These are phyloP conservation scores for Eupeodes corollae DNA, from an alignment of 1,140 invertebrate species.

Conservation along the genomic window DNA sequence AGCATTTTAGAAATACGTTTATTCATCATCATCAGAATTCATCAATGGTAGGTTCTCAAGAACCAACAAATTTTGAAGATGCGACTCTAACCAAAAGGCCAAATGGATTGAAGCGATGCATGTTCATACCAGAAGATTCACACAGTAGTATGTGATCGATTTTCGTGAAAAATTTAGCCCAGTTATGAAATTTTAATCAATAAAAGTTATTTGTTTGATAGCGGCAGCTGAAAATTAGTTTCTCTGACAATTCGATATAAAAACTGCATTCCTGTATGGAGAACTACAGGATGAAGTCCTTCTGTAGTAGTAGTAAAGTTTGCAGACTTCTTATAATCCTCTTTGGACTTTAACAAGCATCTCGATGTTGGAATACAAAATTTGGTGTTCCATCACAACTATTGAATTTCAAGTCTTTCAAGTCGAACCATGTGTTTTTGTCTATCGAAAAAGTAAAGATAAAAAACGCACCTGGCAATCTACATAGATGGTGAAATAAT, in stretches of 20 bases:
- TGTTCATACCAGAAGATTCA: constrained; percentile 30
- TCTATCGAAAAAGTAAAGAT: constrained; percentile 8
- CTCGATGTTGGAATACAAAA: constrained; percentile 15
- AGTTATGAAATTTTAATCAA: constrained; percentile 12
- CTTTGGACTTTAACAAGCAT: constrained; percentile 20
- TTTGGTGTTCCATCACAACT: constrained; percentile 16
- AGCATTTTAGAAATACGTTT: too few relatives aligned
- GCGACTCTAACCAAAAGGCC: constrained; percentile 13
- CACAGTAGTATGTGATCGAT: constrained; percentile 24
- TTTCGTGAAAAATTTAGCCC: constrained; percentile 15
- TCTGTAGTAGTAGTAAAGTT: constrained; percentile 17
- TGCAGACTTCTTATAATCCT: constrained; percentile 13
- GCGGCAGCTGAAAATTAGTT: constrained; percentile 17
- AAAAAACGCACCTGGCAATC: constrained; percentile 20
- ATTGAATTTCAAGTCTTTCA: constrained; percentile 22
- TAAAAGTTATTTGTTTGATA: constrained; percentile 17
- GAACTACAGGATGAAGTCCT: constrained; percentile 28
- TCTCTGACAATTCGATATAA: constrained; percentile 25
- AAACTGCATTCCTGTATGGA: constrained; percentile 32
- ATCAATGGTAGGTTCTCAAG: not conserved
- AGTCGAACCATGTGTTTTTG: constrained; percentile 30
- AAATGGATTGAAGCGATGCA: constrained; percentile 32
- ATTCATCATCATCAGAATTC: too few relatives aligned
- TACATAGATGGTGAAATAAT: constrained; percentile 38
- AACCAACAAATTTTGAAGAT: constrained; percentile 20